Evolutionary conservation across 2,888 invertebrate genomes (phyloP).

Genomic region (Frankliniella fusca): DNA sequence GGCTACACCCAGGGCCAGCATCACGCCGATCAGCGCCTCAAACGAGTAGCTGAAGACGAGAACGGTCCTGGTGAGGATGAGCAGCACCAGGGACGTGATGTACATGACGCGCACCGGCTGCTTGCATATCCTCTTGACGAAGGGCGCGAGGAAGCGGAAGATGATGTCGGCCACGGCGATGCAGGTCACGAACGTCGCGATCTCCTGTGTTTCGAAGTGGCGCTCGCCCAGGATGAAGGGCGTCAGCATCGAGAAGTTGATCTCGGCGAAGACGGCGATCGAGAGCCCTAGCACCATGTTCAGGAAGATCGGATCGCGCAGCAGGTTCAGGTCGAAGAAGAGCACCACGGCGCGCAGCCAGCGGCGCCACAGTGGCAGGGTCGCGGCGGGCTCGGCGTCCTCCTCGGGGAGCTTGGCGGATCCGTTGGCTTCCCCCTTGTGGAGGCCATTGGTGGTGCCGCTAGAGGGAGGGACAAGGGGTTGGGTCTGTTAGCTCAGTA

Average conservation of each 20-base stretch:
- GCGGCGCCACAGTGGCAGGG: neutral
- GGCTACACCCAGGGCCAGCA: conserved; percentile 59
- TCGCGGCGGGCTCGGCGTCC: neutral
- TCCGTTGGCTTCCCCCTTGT: neutral
- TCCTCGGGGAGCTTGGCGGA: neutral
- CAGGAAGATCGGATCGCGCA: conserved; percentile 64
- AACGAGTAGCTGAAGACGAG: conserved; percentile 46
- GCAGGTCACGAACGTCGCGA: conserved; percentile 60
- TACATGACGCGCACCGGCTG: conserved; percentile 62
- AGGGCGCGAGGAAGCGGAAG: conserved; percentile 56
- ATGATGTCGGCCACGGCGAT: conserved; percentile 53
- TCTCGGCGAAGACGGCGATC: conserved; percentile 63
- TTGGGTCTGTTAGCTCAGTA: no score
- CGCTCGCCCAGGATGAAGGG: conserved; percentile 65
- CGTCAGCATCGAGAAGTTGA: conserved; percentile 62
- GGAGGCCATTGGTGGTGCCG: neutral
- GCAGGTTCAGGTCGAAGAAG: conserved; percentile 61
- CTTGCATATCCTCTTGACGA: conserved; percentile 60
- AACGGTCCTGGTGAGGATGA: conserved; percentile 58
- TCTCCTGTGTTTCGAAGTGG: conserved; percentile 55
- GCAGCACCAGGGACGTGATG: conserved; percentile 52
- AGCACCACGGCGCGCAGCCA: conserved; percentile 47
- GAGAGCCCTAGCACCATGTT: conserved; percentile 65
- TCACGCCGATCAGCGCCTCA: conserved; percentile 49
- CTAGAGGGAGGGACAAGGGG: neutral